Base-by-base conservation (phyloP, 2,113 vertebrate species). In the Triplophysa tibetana region DNA sequence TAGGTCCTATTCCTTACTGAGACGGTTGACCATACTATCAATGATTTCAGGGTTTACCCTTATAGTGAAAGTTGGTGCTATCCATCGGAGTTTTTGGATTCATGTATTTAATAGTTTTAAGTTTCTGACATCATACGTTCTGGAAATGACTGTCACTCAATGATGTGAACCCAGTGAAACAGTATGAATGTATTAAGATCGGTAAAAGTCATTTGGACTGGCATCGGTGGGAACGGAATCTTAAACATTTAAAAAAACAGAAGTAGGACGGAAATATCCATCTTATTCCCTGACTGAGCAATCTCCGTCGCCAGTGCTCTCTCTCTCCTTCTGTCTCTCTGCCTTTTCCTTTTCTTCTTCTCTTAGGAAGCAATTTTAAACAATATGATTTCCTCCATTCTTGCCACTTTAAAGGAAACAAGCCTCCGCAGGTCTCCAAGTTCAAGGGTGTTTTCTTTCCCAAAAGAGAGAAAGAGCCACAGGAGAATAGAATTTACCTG, bases 291-390 rank as follows among this genome's bases (percentile, higher is more conserved):
- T 77, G 60, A 62, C 67, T 52, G 11, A 26, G 54, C n/a, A 7
- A 26, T 43, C 74, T 68, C 41, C 43, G 48, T 24, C 26, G 76
- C 74, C 52, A 33, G 17, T 48, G 24, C 75, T 75, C 62, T 52
- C 62, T 52, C 45, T 61, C 72, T 65, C 24, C n/a, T 19, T 33
- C 24, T 29, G 26, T 75, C 33, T 64, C 21, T 75, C 13, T 65
- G 19, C 58, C 38, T 74, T 68, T 78, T 81, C 75, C 61, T 84
- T 84, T 82, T 77, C 67, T 63, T 79, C 56, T 82, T 81, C 43
- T 87, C 68, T 80, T 84, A 88, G 85, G 85, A 88, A 88, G 85
- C 82, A 86, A 88, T 88, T 69, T 83, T 29, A 80, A 84, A 85
- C 87, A 86, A 86, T 86, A 87, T 87, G 80, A 84, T 85, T 88